Base-by-base conservation (phyloP, 2,888 invertebrate genomes). In the Ganaspis brasiliensis region DNA sequence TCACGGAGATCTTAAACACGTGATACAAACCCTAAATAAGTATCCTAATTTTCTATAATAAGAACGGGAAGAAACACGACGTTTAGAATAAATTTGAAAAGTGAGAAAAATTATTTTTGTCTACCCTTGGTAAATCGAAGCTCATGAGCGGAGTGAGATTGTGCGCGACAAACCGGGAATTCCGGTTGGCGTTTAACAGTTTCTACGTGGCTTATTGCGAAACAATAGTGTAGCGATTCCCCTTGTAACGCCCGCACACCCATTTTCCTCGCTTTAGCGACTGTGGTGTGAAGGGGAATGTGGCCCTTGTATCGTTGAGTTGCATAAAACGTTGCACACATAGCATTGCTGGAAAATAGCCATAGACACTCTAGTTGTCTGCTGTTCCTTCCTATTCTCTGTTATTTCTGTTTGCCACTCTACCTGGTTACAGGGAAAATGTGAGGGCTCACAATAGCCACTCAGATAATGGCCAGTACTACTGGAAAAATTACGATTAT, bases 171-270 rank as follows among this genome's bases (percentile, higher is more conserved):
- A 71, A 49, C 55, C 71, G 31, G 26, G 55, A 71, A 52, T 71
- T 71, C 71, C 71, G 52, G 52, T 71, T 55, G 55, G 71, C 71
- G 52, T 52, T 52, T 52, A 71, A 71, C 71, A 49, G 55, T 71
- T 71, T 71, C 71, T 19, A 71, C 52, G 71, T 49, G 49, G 73
- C 73, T 73, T 73, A 73, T 49, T 73, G 61, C 31, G 73, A 73
- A 61, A 73, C 73, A 73, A 73, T 73, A 31, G 40, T 73, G 61
- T 49, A 49, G 55, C 19, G 19, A 31, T 55, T 55, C 49, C 71
- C 16, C 52, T 26, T 49, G n/a, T 55, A 26, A 52, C 52, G 35
- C 31, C 19, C 71, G 52, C 52, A 63, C 21, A 40, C 12, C 37
- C 63, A 40, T 63, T 63, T 40, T 63, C 63, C 63, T 40, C 63